Evolutionary conservation across 2,888 invertebrate genomes (phyloP).

Genomic region (Drosophila longiperda): DNA sequence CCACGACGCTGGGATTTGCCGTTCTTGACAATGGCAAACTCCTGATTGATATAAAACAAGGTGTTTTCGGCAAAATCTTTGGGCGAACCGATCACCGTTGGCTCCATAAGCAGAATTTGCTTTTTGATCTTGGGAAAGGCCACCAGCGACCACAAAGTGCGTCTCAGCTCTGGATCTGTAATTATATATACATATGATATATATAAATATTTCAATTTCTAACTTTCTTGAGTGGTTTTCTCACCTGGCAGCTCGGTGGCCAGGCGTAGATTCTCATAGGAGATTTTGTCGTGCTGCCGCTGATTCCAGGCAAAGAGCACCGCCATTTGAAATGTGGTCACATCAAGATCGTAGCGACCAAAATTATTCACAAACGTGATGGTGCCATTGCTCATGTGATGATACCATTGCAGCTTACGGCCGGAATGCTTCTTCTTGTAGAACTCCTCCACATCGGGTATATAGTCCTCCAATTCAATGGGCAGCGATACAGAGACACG

Average conservation of each 20-base stretch:
- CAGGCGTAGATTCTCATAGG: constrained; percentile 97
- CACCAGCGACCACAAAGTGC: constrained; percentile 97
- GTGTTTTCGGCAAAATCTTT: constrained; percentile 98
- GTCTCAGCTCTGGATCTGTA: constrained; percentile 93
- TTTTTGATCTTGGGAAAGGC: constrained; percentile 98
- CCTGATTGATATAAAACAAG: constrained; percentile 98
- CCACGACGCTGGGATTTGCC: constrained; percentile 97
- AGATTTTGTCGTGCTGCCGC: constrained; percentile 94
- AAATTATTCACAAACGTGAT: constrained; percentile 97
- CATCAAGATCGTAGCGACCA: constrained; percentile 98
- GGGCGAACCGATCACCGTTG: constrained; percentile 90
- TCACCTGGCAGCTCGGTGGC: constrained; percentile 96
- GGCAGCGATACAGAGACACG: constrained; percentile 98
- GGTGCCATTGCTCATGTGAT: constrained; percentile 99
- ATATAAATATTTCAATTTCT: not conserved
- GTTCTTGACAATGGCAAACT: constrained; percentile 97
- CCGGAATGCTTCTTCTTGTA: constrained; percentile 99
- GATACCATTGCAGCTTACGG: constrained; percentile 99
- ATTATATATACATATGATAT: not conserved
- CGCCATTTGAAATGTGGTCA: constrained; percentile 99
- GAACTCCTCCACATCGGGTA: constrained; percentile 99
- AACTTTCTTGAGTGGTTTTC: not conserved
- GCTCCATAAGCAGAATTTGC: constrained; percentile 94
- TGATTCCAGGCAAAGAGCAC: constrained; percentile 99
- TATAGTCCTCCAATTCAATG: constrained; percentile 98